Conservation (phyloP, 92 coral and sea anemone genomes). For the Parazoanthus atlanticus region DNA sequence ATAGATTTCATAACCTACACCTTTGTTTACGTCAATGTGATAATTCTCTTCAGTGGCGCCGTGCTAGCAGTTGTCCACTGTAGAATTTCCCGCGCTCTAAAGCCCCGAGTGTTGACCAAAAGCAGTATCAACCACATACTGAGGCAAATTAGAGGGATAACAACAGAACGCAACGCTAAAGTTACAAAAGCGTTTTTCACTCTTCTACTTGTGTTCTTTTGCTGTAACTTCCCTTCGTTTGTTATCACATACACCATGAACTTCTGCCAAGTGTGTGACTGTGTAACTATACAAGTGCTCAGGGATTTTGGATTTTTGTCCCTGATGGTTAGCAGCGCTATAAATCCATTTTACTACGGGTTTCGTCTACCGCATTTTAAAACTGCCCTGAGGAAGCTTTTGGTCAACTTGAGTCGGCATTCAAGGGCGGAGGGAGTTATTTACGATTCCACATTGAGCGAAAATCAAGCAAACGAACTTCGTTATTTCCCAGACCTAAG, state of each 20-base stretch:
- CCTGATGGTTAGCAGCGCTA: conserved; percentile 69
- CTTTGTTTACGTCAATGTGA: conserved; percentile 72
- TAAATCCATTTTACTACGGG: conserved; percentile 80
- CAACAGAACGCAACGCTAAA: conserved; percentile 60
- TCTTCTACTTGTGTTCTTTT: conserved; percentile 58
- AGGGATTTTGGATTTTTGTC: conserved; percentile 73
- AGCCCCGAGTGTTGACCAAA: neutral
- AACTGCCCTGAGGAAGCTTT: conserved; percentile 55
- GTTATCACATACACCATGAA: conserved; percentile 65
- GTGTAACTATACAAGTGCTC: conserved; percentile 61
- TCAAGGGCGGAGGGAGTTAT: neutral
- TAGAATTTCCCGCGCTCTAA: conserved; percentile 56
- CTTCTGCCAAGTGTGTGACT: conserved; percentile 63
- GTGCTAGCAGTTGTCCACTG: conserved; percentile 64
- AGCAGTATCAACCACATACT: neutral
- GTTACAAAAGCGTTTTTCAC: conserved; percentile 65
- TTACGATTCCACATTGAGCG: conserved; percentile 11
- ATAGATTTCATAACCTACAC: conserved; percentile 73
- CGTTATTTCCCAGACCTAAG: neutral
- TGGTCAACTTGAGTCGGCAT: neutral
- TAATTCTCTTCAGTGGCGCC: conserved; percentile 59
- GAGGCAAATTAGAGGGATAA: neutral
- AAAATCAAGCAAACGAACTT: neutral
- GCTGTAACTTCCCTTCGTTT: conserved; percentile 65
- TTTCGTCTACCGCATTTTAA: conserved; percentile 77